Conservation (phyloP, 2,888 invertebrate species). For the Pheosia gnoma region DNA sequence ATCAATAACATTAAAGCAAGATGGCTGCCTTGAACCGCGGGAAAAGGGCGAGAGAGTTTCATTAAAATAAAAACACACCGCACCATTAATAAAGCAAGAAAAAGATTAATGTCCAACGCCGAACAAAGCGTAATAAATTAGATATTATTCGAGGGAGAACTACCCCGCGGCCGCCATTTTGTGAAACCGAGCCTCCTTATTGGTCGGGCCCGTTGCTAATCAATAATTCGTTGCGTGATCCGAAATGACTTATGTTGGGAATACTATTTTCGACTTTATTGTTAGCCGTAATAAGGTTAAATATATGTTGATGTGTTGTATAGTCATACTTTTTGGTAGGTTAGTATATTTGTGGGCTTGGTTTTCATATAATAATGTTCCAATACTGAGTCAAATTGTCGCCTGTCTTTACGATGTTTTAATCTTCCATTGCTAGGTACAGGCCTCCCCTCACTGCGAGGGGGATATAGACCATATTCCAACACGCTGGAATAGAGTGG, state of each 20-base stretch:
- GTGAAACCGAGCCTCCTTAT: conserved; percentile 54
- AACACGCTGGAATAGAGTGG: too few relatives aligned
- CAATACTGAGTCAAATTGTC: too few relatives aligned
- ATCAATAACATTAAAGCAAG: conserved; percentile 45
- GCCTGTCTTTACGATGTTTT: too few relatives aligned
- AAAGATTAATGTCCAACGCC: conserved; percentile 78
- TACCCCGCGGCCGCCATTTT: conserved; percentile 74
- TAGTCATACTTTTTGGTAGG: conserved; percentile 17
- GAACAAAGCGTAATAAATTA: conserved; percentile 83
- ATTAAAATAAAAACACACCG: conserved; percentile 77
- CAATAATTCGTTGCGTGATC: conserved; percentile 56
- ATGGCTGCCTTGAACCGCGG: conserved; percentile 63
- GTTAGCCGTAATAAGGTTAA: background rate
- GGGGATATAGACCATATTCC: too few relatives aligned
- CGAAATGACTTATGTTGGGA: conserved; percentile 35
- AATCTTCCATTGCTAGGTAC: too few relatives aligned
- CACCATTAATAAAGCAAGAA: conserved; percentile 79
- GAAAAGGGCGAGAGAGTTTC: conserved; percentile 60
- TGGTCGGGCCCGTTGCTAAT: conserved; percentile 70
- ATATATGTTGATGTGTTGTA: background rate
- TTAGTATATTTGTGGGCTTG: conserved; percentile 1
- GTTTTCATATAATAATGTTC: background rate
- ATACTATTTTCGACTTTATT: conserved; percentile 12
- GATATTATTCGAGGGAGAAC: conserved; percentile 67
- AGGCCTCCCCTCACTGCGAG: too few relatives aligned